Percentiles rank a stretch among this genome's conserved stretches.
phyloP scores from a whole-genome alignment of 2,888 invertebrate species.

The Lypha dubia region DNA sequence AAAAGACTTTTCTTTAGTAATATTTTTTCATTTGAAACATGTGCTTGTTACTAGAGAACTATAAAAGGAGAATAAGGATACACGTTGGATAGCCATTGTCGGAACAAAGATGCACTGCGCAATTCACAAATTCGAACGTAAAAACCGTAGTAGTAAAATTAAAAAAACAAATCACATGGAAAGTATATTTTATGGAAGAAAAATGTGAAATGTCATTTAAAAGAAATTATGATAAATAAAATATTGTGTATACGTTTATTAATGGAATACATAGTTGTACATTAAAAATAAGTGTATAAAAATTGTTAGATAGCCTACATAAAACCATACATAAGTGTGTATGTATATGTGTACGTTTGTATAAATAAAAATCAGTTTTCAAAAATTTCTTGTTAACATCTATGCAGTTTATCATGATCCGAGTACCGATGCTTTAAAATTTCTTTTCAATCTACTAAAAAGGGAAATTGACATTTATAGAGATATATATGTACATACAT shows the following conservation, averaged over 20 bases:
- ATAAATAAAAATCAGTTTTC: too few relatives aligned
- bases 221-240: conserved; percentile 31
- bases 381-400: too few relatives aligned
- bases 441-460: too few relatives aligned
- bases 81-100: conserved; percentile 30
- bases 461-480: too few relatives aligned
- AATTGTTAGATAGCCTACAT: conserved; percentile 10
- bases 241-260: conserved; percentile 9
- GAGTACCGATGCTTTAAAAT: too few relatives aligned
- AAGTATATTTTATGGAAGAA: conserved; percentile 17
- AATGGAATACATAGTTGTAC: conserved; percentile 19
- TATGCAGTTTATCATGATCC: background rate
- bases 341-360: background rate
- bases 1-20: conserved; percentile 18
- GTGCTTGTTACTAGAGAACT: conserved; percentile 64
- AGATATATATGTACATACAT: too few relatives aligned
- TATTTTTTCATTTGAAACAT: conserved; percentile 54
- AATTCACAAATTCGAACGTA: conserved; percentile 52
- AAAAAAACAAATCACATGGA: conserved; percentile 40
- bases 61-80: conserved; percentile 54
- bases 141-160: conserved; percentile 42
- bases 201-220: conserved; percentile 13
- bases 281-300: background rate
- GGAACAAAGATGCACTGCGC: conserved; percentile 58
- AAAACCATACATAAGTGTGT: background rate